A percentile compares a stretch with the other conserved stretches of the same genome.
These are phyloP conservation scores for Rhinophrynus dorsalis DNA, from an alignment of 2,797 vertebrate genomes.

Conservation along the genomic window DNA sequence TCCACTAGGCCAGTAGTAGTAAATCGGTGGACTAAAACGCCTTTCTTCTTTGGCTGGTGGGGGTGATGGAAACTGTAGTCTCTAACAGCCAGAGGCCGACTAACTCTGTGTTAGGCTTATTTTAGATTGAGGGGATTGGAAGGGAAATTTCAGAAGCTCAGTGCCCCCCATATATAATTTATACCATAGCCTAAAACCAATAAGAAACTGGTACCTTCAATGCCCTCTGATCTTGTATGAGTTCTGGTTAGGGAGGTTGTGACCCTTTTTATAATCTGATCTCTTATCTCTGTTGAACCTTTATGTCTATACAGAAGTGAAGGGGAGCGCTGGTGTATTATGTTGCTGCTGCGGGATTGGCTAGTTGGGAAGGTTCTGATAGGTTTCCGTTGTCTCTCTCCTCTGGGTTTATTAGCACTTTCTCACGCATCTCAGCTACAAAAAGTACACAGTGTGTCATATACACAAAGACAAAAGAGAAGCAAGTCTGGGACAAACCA, in stretches of 20 bases:
- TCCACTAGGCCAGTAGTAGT: too few relatives aligned
- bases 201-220: not conserved
- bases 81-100: too few relatives aligned
- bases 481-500: too few relatives aligned
- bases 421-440: conserved; percentile 14
- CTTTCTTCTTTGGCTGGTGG: too few relatives aligned
- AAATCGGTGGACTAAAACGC: too few relatives aligned
- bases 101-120: too few relatives aligned
- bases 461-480: too few relatives aligned
- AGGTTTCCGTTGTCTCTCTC: conserved; percentile 3
- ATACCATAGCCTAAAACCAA: not conserved
- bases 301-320: not conserved
- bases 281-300: not conserved
- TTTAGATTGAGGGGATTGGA: too few relatives aligned
- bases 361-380: not conserved
- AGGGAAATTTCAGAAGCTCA: too few relatives aligned
- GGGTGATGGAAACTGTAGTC: too few relatives aligned
- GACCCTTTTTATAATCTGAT: conserved; percentile 18
- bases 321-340: not conserved
- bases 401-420: conserved; percentile 1
- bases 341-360: conserved; percentile 7
- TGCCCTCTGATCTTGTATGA: not conserved
- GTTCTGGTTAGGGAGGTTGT: not conserved
- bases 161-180: too few relatives aligned
- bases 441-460: too few relatives aligned